Conservation (phyloP, 1,140 invertebrate species). For the Ctenoplectra terminalis region DNA sequence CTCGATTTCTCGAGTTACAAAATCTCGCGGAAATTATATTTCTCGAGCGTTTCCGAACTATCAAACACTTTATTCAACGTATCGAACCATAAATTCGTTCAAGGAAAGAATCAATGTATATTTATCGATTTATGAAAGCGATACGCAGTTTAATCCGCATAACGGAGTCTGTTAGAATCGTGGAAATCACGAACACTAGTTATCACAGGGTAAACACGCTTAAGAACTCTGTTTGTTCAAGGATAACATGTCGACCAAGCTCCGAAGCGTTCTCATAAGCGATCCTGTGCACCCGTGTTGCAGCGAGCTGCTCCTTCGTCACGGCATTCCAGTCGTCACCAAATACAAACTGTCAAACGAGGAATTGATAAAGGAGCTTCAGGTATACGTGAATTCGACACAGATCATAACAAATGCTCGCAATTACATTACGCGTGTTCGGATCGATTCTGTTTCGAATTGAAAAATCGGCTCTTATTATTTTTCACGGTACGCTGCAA, state of each 20-base stretch:
- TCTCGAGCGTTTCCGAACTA: no score
- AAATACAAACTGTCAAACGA: conserved; percentile 93
- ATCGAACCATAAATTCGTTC: no score
- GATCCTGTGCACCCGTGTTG: conserved; percentile 96
- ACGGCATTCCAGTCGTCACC: conserved; percentile 91
- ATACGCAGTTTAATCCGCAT: no score
- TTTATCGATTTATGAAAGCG: no score
- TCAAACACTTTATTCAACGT: no score
- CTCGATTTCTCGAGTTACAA: no score
- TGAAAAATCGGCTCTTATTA: not conserved
- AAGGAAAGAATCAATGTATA: no score
- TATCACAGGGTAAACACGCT: conserved; percentile 18
- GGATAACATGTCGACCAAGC: conserved; percentile 78
- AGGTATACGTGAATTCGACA: conserved; percentile 84
- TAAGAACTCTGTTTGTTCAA: conserved; percentile 49
- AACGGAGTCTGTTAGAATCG: not conserved
- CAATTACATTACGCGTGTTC: no score
- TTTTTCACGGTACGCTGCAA: not conserved
- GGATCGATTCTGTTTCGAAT: not conserved
- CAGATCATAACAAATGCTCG: not conserved
- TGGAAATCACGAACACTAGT: not conserved
- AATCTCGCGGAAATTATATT: no score
- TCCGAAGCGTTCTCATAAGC: conserved; percentile 91
- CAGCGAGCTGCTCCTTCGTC: conserved; percentile 89
- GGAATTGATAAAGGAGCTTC: conserved; percentile 92